Percentiles rank a stretch among this genome's conserved stretches.
phyloP scores from a whole-genome alignment of 2,888 invertebrate species.

The Oasisia sp. region DNA sequence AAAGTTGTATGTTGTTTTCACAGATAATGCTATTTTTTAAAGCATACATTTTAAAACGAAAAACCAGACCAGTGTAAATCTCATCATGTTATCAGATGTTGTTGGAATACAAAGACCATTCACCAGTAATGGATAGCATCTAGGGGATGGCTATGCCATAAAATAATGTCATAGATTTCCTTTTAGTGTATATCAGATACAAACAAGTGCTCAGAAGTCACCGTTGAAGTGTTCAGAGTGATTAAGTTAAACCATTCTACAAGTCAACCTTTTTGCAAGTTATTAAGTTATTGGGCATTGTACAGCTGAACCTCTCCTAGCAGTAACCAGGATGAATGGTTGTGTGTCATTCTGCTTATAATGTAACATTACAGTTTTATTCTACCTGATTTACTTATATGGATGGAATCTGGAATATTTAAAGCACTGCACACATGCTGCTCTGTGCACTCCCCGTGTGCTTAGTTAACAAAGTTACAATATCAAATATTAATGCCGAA shows the following conservation, averaged over 20 bases:
- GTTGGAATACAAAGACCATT: neutral
- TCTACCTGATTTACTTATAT: no score
- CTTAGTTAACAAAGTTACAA: neutral
- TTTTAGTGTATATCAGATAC: no score
- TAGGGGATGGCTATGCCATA: neutral
- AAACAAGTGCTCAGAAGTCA: no score
- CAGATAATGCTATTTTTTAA: neutral
- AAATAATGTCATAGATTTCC: no score
- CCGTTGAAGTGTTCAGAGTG: neutral
- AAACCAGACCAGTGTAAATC: neutral
- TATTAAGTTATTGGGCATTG: no score
- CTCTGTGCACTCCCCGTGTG: neutral
- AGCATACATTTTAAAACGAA: neutral
- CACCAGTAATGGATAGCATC: neutral
- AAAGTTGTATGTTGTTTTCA: neutral
- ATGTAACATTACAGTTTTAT: no score
- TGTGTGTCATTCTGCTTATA: no score
- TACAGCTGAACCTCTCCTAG: no score
- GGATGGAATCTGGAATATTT: neutral
- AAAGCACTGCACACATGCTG: neutral
- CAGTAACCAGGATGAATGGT: no score
- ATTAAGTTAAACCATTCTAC: neutral
- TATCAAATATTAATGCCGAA: neutral
- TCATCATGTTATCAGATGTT: neutral
- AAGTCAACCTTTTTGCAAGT: neutral